Conservation (phyloP, 92 coral and sea anemone genomes). For the Phymanthus crucifer region DNA sequence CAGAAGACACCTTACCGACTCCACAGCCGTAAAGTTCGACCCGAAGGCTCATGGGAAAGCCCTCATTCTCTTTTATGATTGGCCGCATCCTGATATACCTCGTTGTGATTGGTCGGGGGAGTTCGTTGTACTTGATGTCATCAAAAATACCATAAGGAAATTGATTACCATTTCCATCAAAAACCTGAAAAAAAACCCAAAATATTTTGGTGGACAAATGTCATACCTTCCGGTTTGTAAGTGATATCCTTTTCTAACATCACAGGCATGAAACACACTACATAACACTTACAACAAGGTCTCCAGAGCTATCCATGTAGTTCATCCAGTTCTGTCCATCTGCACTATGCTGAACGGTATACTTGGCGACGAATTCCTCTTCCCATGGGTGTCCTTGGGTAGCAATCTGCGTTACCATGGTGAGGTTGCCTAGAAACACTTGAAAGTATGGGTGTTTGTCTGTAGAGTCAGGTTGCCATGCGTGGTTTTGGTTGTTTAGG, state of each 20-base stretch:
- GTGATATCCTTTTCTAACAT: not conserved
- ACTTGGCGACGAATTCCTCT: conserved; percentile 55
- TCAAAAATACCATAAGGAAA: conserved; percentile 28
- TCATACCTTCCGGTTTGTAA: not conserved
- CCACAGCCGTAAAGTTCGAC: conserved; percentile 62
- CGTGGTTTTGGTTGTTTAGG: conserved; percentile 47
- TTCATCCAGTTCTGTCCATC: conserved; percentile 54
- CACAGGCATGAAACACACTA: not conserved
- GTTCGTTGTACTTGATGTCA: conserved; percentile 39
- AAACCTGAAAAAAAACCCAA: conserved; percentile 18
- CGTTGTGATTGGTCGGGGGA: conserved; percentile 52
- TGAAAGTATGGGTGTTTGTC: conserved; percentile 55
- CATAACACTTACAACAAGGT: conserved; percentile 40
- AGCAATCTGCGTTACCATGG: conserved; percentile 56
- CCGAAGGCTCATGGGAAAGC: conserved; percentile 41
- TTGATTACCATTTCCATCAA: conserved; percentile 49
- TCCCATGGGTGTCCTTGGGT: conserved; percentile 73
- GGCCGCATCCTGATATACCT: conserved; percentile 54
- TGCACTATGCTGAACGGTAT: conserved; percentile 52
- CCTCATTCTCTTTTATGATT: conserved; percentile 22
- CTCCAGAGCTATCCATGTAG: conserved; percentile 50
- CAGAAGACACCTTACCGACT: conserved; percentile 42
- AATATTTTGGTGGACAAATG: not conserved
- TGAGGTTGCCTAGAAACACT: conserved; percentile 63
- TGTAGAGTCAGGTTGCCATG: conserved; percentile 49